Conservation (phyloP, 2,797 vertebrate species). For the Sebastes nivosus region DNA sequence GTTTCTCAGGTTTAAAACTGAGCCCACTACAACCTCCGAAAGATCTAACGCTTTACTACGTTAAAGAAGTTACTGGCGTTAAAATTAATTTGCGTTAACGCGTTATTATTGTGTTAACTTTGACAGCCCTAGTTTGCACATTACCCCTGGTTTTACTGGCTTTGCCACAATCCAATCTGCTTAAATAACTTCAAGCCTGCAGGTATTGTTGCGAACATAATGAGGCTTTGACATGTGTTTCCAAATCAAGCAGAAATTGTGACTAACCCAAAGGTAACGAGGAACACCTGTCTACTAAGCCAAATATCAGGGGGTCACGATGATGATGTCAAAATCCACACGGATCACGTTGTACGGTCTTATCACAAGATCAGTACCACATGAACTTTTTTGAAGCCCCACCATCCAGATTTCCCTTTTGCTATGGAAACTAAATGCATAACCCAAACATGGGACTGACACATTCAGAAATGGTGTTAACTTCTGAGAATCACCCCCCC, state of each 20-base stretch:
- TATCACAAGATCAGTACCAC: constrained; percentile 59
- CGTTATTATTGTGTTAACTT: no score
- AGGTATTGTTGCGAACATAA: constrained; percentile 18
- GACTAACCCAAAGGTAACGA: constrained; percentile 58
- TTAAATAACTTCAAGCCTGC: constrained; percentile 19
- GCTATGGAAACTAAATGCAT: constrained; percentile 58
- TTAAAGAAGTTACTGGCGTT: no score
- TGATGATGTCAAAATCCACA: constrained; percentile 47
- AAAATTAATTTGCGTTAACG: no score
- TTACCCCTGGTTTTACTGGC: constrained; percentile 15
- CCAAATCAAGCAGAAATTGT: constrained; percentile 49
- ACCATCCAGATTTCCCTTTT: constrained; percentile 34
- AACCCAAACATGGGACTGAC: constrained; percentile 71
- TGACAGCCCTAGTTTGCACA: neutral
- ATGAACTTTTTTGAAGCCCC: constrained; percentile 40
- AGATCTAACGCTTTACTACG: no score
- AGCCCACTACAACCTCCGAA: no score
- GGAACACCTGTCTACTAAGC: constrained; percentile 55
- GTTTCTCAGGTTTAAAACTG: no score
- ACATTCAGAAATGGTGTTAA: constrained; percentile 60
- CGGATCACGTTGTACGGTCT: constrained; percentile 29
- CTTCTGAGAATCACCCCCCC: constrained; percentile 49
- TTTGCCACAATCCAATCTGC: constrained; percentile 28
- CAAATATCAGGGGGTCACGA: constrained; percentile 46
- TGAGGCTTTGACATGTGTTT: constrained; percentile 42